Evolutionary conservation across 2,888 invertebrate species (phyloP), one percentile per base, ranked within the genome.

Genomic region (Lithophane leautieri): DNA sequence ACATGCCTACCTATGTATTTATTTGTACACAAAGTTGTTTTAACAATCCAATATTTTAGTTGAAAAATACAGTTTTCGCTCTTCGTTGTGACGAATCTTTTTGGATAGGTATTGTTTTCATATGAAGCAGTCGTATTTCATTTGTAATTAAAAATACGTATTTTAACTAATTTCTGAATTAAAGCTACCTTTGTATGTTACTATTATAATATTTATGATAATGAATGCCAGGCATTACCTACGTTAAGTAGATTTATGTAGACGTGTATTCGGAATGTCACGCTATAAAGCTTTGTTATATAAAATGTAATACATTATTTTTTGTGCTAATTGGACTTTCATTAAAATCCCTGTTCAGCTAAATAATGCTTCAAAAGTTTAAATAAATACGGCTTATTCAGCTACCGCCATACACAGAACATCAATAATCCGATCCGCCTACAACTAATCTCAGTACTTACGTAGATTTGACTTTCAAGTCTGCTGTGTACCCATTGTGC

Each of bases 251-350:
- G 81, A 81, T 84, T 74, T 81, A 82, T 83, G 83, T 88, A 85
- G 83, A 86, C 70, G 79, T 86, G 83, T 86, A 88, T 86, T 88
- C 81, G 81, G 83, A 86, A 87, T 89, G 85, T 90, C 87, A 88
- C 86, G 87, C 88, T 90, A 86, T 91, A 91, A 91, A 87, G 95
- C 95, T 95, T 95, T 95, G 95, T 95, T 95, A 95, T 91, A 92
- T 91, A 79, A 91, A 93, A 94, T 93, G 91, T 91, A 95, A 93
- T 93, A 94, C 87, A 95, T 93, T 92, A 94, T 94, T 94, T 93
- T 94, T 95, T 95, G 93, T 94, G 94, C 94, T 90, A 92, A 82
- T 76, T 67, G 68, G 81, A 62, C 89, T 92, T 92, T 92, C 93
- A 95, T 89, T 91, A 85, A 78, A 88, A 66, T 87, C 73, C 69